Evolutionary conservation across 2,797 vertebrate species (phyloP).

Genomic region (Falco rusticolus): DNA sequence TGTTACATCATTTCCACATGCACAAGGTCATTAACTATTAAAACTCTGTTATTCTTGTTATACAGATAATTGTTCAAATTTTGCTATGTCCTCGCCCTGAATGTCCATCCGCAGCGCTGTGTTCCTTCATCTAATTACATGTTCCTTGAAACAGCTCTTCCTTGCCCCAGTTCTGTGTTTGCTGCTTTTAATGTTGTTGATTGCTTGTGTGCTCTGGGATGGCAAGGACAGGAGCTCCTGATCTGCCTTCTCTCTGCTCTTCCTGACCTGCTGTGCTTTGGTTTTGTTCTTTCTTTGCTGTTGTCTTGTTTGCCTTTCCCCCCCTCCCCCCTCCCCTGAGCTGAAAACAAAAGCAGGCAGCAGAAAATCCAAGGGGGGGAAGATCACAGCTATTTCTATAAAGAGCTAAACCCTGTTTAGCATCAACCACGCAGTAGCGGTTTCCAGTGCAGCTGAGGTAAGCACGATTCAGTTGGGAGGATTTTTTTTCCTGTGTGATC

Average conservation of each 20-base stretch:
- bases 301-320: background rate
- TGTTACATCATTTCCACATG: background rate
- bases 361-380: background rate
- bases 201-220: background rate
- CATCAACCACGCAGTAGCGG: background rate
- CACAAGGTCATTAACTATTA: background rate
- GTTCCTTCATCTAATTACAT: background rate
- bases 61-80: background rate
- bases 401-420: background rate
- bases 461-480: fast-evolving
- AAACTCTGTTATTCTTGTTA: background rate
- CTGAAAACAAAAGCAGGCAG: background rate
- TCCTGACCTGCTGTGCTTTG: background rate
- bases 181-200: background rate
- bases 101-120: background rate
- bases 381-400: background rate
- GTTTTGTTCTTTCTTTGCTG: background rate
- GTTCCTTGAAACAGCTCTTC: background rate
- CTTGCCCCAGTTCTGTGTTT: background rate
- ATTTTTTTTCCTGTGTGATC: background rate
- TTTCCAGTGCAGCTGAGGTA: background rate
- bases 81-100: background rate
- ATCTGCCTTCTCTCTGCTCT: background rate
- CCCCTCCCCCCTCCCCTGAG: background rate
- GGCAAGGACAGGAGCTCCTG: background rate